phyloP scores from a whole-genome alignment of 2,797 vertebrate species.

The Botia kubotai region DNA sequence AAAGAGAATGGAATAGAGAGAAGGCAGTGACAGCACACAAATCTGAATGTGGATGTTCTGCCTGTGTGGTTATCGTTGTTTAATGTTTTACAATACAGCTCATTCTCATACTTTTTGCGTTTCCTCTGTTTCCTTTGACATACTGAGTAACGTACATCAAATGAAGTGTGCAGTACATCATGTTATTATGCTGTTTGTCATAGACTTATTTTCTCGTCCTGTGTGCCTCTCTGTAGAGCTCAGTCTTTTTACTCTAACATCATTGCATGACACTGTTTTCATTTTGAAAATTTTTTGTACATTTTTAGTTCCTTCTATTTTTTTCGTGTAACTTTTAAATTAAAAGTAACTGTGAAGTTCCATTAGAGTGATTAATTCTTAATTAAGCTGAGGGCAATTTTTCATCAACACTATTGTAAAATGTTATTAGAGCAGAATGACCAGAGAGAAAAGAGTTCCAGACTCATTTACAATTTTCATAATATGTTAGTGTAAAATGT shows the following conservation, averaged over 20 bases:
- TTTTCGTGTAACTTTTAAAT: slow-evolving; percentile 14
- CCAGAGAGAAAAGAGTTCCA: slow-evolving; percentile 27
- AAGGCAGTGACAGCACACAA: not conserved
- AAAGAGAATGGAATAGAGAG: not conserved
- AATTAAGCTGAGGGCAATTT: slow-evolving; percentile 36
- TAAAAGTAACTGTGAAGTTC: slow-evolving; percentile 34
- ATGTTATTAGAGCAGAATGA: slow-evolving; percentile 39
- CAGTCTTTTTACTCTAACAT: not conserved
- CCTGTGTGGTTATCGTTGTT: not conserved
- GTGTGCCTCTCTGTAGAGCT: slow-evolving; percentile 8
- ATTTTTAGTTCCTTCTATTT: slow-evolving; percentile 7
- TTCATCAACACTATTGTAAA: slow-evolving; percentile 40
- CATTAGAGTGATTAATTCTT: slow-evolving; percentile 41
- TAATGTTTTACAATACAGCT: slow-evolving; percentile 24
- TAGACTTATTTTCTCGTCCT: not conserved
- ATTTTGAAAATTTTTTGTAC: not conserved
- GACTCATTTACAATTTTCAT: slow-evolving; percentile 24
- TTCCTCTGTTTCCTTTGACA: slow-evolving; percentile 38
- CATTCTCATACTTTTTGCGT: slow-evolving; percentile 1
- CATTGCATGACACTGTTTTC: slow-evolving; percentile 30
- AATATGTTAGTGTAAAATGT: not conserved
- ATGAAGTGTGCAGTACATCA: not conserved
- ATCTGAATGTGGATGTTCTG: not conserved
- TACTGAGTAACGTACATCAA: slow-evolving; percentile 39
- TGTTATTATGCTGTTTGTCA: slow-evolving; percentile 38